Base-by-base conservation (phyloP, 1,140 invertebrate species). In the Oryctes rhinoceros region DNA sequence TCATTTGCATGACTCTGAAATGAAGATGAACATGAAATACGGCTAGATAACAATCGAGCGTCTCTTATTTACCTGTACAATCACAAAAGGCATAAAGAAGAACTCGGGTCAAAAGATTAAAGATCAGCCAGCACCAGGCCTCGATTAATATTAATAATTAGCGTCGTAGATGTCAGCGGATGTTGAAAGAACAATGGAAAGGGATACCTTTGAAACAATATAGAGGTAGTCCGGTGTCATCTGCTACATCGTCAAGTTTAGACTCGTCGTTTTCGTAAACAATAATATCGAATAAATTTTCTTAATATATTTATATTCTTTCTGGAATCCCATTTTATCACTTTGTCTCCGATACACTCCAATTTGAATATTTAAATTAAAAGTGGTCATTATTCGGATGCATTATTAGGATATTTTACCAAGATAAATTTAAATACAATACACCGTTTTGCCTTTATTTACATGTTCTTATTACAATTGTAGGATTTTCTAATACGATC, bases 91-190 rank as follows among this genome's bases (percentile, higher is more conserved):
- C 13, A 71, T 71, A 71, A 71, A 71, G 24, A 59, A 71, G 65
- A 71, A 71, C 65, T 15, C 35, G 20, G 65, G 65, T 71, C 65
- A 71, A 71, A 37, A 71, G 65, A 71, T 71, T 71, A 71, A 71
- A 71, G 65, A 71, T 71, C 65, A 71, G 65, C 65, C 65, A 71
- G 9, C 65, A 15, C 24, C 65, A 71, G 65, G 20, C 24, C 65
- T 71, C 65, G 65, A 71, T 71, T 71, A 71, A 71, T 71, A 71
- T 71, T 71, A 71, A 71, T 71, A 71, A 71, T 71, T 71, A 71
- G 20, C 65, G 65, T 71, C 65, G 65, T 71, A 71, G 65, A 71
- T 71, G 65, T 71, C 65, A 71, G 65, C 65, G 65, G 65, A 71
- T 71, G 65, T 71, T 71, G 24, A 71, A 71, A 37, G 65, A 71